Conservation (phyloP, 1,140 invertebrate species). For the Drosophila aff. region DNA sequence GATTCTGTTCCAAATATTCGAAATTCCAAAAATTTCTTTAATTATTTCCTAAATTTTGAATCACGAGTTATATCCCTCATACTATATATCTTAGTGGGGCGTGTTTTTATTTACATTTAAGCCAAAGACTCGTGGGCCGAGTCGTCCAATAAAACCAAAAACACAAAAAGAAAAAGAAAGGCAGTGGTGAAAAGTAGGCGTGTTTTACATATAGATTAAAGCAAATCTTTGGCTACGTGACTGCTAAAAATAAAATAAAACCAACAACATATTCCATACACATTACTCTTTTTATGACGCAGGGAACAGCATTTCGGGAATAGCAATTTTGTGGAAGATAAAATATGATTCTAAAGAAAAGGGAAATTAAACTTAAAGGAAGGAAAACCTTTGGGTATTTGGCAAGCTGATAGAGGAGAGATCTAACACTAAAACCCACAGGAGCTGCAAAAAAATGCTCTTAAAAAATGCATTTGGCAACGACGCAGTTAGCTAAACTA, state of each 20-base stretch:
- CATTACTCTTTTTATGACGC: conserved; percentile 52
- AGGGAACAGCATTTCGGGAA: conserved; percentile 35
- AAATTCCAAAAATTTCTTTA: background rate
- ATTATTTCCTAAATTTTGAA: conserved; percentile 23
- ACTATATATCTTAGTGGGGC: conserved; percentile 23
- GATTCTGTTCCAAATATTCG: background rate
- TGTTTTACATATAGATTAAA: conserved; percentile 52
- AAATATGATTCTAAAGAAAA: background rate
- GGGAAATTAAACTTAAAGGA: background rate
- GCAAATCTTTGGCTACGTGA: conserved; percentile 50
- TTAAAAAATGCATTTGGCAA: conserved; percentile 41
- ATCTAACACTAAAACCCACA: background rate
- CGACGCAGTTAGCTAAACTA: conserved; percentile 54
- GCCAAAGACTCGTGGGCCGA: conserved; percentile 44
- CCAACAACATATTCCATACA: conserved; percentile 37
- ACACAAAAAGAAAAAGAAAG: conserved; percentile 5
- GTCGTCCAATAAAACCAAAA: conserved; percentile 22
- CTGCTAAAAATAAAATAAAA: conserved; percentile 51
- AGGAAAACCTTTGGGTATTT: background rate
- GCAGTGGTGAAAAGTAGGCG: conserved; percentile 45
- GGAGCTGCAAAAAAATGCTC: background rate
- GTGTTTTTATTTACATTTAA: conserved; percentile 62
- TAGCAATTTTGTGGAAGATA: conserved; percentile 14
- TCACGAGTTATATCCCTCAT: conserved; percentile 29
- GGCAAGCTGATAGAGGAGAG: background rate